These are phyloP conservation scores for Mythimna albipuncta DNA, from an alignment of 2,888 invertebrate species.

Conservation along the genomic window DNA sequence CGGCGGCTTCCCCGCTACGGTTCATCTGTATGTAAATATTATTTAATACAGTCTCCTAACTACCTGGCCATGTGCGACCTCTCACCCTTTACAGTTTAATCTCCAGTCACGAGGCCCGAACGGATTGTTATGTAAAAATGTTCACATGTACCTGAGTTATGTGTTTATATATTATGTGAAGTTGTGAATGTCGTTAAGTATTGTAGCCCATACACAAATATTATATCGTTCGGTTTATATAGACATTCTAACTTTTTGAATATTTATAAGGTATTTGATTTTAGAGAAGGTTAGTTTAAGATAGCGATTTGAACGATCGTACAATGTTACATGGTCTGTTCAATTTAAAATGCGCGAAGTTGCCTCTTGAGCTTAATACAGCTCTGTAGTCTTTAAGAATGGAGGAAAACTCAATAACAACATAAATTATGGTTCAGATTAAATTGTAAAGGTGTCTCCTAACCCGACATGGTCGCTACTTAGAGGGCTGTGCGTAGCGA, in stretches of 20 bases:
- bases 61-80: slow-evolving; percentile 52
- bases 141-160: slow-evolving; percentile 68
- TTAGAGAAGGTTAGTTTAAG: slow-evolving; percentile 60
- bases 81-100: slow-evolving; percentile 56
- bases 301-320: slow-evolving; percentile 53
- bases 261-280: slow-evolving; percentile 67
- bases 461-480: slow-evolving; percentile 56
- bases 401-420: slow-evolving; percentile 30
- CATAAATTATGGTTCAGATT: slow-evolving; percentile 30
- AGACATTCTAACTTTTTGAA: slow-evolving; percentile 66
- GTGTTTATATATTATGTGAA: slow-evolving; percentile 68
- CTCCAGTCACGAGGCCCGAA: slow-evolving; percentile 46
- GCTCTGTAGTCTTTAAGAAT: slow-evolving; percentile 51
- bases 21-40: slow-evolving; percentile 86
- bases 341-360: slow-evolving; percentile 45
- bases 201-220: slow-evolving; percentile 63
- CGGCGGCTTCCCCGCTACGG: slow-evolving; percentile 80
- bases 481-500: slow-evolving; percentile 62
- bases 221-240: slow-evolving; percentile 63
- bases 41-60: slow-evolving; percentile 68
- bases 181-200: slow-evolving; percentile 65
- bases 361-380: slow-evolving; percentile 58
- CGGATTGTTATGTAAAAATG: slow-evolving; percentile 65
- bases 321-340: slow-evolving; percentile 50
- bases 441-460: slow-evolving; percentile 51